These are phyloP conservation scores for Coboldia fuscipes DNA, from an alignment of 1,140 invertebrate species.

Conservation along the genomic window DNA sequence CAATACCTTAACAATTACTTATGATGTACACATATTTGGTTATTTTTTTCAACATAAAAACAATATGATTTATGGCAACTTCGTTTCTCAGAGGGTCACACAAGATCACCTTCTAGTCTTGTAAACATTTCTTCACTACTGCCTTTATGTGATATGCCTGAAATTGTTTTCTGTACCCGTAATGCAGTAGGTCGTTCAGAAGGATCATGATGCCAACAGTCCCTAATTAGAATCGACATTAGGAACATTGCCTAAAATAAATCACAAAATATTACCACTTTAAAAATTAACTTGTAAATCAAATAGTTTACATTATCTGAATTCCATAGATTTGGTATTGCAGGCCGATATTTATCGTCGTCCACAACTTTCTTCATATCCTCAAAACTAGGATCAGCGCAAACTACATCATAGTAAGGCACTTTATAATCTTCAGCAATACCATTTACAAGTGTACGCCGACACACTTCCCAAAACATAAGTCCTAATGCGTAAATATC, in stretches of 20 bases:
- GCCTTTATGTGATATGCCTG: too few relatives aligned
- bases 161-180: constrained; percentile 82
- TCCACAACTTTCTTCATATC: constrained; percentile 90
- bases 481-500: constrained; percentile 84
- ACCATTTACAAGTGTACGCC: constrained; percentile 46
- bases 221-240: constrained; percentile 73
- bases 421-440: constrained; percentile 66
- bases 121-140: too few relatives aligned
- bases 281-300: too few relatives aligned
- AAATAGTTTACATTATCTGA: constrained; percentile 42
- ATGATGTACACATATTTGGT: too few relatives aligned
- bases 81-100: too few relatives aligned
- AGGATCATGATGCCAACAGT: constrained; percentile 90
- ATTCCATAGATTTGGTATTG: constrained; percentile 57
- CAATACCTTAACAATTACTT: too few relatives aligned
- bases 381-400: constrained; percentile 76
- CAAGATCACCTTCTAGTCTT: too few relatives aligned
- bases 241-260: too few relatives aligned
- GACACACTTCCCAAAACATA: constrained; percentile 79
- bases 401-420: constrained; percentile 73
- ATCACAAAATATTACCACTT: too few relatives aligned
- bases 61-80: too few relatives aligned
- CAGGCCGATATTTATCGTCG: constrained; percentile 59
- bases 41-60: too few relatives aligned
- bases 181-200: constrained; percentile 72